Conservation (phyloP, 2,113 vertebrate genomes). For the Pollimyrus isidori region DNA sequence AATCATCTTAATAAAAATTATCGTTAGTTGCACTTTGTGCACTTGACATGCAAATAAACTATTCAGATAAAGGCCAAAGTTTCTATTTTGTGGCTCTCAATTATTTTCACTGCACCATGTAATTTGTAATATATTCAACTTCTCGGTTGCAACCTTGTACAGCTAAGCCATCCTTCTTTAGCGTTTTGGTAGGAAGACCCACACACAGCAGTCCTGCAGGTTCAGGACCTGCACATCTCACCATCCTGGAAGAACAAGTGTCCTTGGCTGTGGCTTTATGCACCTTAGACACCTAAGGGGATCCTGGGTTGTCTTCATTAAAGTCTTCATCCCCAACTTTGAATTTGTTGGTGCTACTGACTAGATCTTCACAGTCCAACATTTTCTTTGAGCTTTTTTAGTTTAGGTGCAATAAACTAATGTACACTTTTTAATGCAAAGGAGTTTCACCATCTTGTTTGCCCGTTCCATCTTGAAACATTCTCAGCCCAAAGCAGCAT, state of each 20-base stretch:
- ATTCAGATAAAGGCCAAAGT: neutral
- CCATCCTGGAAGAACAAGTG: too few species aligned
- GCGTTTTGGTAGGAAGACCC: too few species aligned
- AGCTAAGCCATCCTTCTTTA: too few species aligned
- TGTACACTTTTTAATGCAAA: neutral
- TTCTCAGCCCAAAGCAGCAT: conserved; percentile 1
- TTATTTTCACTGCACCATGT: too few species aligned
- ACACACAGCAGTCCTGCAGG: too few species aligned
- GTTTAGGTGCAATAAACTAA: neutral
- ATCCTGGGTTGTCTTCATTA: neutral
- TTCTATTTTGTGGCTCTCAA: too few species aligned
- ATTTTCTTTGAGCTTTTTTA: neutral
- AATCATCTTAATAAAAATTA: too few species aligned
- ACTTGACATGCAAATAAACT: neutral
- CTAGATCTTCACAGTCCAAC: neutral
- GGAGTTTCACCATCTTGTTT: neutral
- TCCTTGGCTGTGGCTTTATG: neutral
- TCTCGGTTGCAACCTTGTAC: too few species aligned
- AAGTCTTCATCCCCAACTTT: neutral
- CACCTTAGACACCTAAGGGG: neutral
- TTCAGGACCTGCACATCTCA: too few species aligned
- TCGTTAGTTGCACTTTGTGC: neutral
- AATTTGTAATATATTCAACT: too few species aligned
- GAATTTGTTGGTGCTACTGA: neutral
- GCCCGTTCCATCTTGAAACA: neutral